Percentiles rank a stretch among this genome's conserved stretches.
Evolutionary conservation across 2,113 vertebrate species (phyloP).

Genomic region (Puma concolor): DNA sequence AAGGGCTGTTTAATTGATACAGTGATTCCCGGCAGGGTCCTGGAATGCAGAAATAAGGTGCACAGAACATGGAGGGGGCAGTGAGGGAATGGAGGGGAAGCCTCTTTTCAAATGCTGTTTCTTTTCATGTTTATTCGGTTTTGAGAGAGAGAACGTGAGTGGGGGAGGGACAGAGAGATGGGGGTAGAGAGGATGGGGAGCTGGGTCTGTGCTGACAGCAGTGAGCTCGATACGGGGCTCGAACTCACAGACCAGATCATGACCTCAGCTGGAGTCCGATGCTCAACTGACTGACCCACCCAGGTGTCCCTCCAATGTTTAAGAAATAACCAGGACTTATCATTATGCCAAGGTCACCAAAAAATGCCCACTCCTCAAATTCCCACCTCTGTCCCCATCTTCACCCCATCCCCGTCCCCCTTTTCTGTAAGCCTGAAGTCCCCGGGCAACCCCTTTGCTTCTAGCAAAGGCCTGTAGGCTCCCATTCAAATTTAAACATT

Average conservation of each 20-base stretch:
- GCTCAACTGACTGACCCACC: no score
- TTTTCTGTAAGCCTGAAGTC: background rate
- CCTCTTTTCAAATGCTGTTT: background rate
- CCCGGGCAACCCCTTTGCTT: background rate
- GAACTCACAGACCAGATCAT: no score
- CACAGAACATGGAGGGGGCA: background rate
- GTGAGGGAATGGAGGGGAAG: background rate
- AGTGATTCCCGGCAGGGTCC: conserved; percentile 27
- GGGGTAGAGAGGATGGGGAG: no score
- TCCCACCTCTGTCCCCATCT: background rate
- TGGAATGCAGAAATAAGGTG: conserved; percentile 39
- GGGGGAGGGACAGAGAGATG: no score
- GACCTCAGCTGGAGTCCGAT: no score
- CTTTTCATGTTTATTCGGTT: no score
- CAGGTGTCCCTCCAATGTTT: background rate
- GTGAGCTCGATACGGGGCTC: no score
- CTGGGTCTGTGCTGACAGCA: no score
- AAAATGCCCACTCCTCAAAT: conserved; percentile 48
- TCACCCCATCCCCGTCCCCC: background rate
- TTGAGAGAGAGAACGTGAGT: no score
- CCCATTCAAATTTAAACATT: conserved; percentile 11
- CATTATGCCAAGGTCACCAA: conserved; percentile 31
- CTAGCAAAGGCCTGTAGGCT: background rate
- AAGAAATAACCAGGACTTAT: conserved; percentile 40
- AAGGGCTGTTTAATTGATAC: conserved; percentile 50